Base-by-base conservation (phyloP, 2,888 invertebrate genomes). In the Tupiocoris notatus region DNA sequence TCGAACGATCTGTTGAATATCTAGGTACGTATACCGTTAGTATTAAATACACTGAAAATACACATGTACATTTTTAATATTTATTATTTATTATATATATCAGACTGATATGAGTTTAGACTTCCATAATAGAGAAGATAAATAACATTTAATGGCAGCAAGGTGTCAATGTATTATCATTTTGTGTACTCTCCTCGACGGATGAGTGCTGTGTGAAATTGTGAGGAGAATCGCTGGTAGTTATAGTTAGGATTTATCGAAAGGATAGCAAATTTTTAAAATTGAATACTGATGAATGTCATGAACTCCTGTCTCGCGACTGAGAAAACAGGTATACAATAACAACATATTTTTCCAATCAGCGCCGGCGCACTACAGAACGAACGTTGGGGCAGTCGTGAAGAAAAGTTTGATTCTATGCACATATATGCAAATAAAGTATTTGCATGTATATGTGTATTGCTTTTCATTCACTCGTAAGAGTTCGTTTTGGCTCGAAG, bases 61-160 rank as follows among this genome's bases (percentile, higher is more conserved):
- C 39, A 39, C 39, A 22, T 65, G 23, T 23, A 65, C 18, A 24
- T 17, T n/a, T 12, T 65, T 25, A 9, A 25, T 20, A 23, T 65
- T 65, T 12, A 6, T 63, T 2, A 22, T 12, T 9, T 63, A 21
- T 22, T 63, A 23, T 22, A 6, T 39, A 12, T 39, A 39, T 39
- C 39, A 39, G 39, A 39, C 39, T 67, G 67, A 67, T 67, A 59
- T 70, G 59, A 70, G 70, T 22, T 58, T 70, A 58, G 24, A 59
- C 61, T 70, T 70, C 23, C 25, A 70, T 22, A 59, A 59, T 70
- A 59, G 18, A 54, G 39, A 12, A 39, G 39, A 39, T 39, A 39
- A 39, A 12, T 39, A 39, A 39, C 39, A 39, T 39, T 39, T 39
- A 39, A 39, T 39, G 39, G 39, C 39, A 39, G 39, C 39, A 39